Evolutionary conservation across 2,797 vertebrate species (phyloP), one percentile per base, ranked within the genome.

Genomic region (Thalassophryne amazonica): DNA sequence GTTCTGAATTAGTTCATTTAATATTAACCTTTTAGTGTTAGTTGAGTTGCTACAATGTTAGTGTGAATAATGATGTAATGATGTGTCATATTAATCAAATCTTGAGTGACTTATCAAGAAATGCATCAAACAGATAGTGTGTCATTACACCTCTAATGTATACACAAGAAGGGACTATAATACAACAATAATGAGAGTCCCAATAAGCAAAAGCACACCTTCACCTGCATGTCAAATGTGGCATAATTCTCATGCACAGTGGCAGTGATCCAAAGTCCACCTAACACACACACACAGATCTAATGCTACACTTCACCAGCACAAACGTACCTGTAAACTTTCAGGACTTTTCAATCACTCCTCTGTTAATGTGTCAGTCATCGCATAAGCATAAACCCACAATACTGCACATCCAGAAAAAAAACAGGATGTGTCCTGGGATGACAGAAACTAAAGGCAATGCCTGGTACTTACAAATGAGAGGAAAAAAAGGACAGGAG

Each of bases 271-370:
- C 52, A 68, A 76, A 76, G 69, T 79, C 62, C 58, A 54, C 0
- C n/a, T 43, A 33, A 45, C 59, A 67, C 19, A 55, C 15, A 63
- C 42, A 53, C 32, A 33, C 12, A 42, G 10, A 43, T 33, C 9
- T 7, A 56, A 21, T 52, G 28, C 13, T 23, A 38, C n/a, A 32
- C 19, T 43, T 33, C 15, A 55, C 14, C 4, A 36, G 11, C 18
- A 48, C 27, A 62, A 34, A 21, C 63, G 45, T 49, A 81, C 81
- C 76, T 85, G 65, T 6, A 17, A 33, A 49, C 56, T 72, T 49
- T 53, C 51, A 69, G 48, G 70, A 75, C 55, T 66, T 25, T 31
- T 39, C 19, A 60, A 3, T 40, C 24, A 13, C 19, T 36, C 21
- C 23, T 38, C 28, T 28, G 28, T 47, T 32, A 69, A n/a, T 64